Conservation (phyloP, 2,797 vertebrate genomes). For the Myotis planiceps region DNA sequence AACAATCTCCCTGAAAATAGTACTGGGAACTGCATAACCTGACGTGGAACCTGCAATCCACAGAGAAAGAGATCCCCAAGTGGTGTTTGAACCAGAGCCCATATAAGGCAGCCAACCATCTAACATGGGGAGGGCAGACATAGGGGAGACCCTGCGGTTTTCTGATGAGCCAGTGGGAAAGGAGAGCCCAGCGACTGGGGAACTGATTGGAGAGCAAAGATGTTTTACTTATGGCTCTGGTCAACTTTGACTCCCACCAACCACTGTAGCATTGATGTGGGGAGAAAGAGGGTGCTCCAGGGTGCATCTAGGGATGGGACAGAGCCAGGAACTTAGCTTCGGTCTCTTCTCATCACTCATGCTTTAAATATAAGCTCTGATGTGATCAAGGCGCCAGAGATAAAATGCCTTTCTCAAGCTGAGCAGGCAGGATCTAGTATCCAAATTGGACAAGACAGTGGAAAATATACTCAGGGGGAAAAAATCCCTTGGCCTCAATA, state of each 20-base stretch:
- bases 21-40: background rate
- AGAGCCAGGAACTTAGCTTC: constrained; percentile 12
- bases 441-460: constrained; percentile 77
- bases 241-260: background rate
- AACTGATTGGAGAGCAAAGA: background rate
- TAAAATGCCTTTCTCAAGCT: constrained; percentile 68
- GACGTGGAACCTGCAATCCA: background rate
- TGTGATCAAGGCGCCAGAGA: constrained; percentile 69
- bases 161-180: background rate
- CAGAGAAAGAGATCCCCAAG: background rate
- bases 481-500: constrained; percentile 64
- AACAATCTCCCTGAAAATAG: background rate
- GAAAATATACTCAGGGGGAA: constrained; percentile 72
- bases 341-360: constrained; percentile 72
- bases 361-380: constrained; percentile 79
- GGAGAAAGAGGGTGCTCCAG: background rate
- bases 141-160: background rate
- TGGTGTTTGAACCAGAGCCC: background rate
- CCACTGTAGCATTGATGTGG: background rate
- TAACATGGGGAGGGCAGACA: background rate
- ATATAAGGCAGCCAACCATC: background rate
- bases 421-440: constrained; percentile 66
- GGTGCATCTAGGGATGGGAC: background rate
- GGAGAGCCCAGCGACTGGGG: background rate
- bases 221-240: background rate